Conservation (phyloP, 2,888 invertebrate species). For the Copidosoma aretas region DNA sequence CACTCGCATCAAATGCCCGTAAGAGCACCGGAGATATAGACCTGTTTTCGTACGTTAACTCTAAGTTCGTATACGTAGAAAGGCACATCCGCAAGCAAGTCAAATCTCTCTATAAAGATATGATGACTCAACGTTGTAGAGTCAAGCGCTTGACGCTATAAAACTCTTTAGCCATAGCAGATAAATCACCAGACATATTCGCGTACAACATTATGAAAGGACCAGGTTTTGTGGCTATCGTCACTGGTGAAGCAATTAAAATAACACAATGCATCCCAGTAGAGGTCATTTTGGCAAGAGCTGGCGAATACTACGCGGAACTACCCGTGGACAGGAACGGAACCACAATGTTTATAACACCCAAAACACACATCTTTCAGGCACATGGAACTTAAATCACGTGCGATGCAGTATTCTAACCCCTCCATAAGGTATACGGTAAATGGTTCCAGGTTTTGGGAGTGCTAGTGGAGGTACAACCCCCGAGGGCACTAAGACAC, state of each 20-base stretch:
- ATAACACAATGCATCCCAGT: conserved; percentile 47
- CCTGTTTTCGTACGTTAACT: conserved; percentile 43
- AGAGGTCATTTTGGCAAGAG: conserved; percentile 37
- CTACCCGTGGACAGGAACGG: too few relatives aligned
- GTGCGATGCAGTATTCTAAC: too few relatives aligned
- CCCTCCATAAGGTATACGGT: too few relatives aligned
- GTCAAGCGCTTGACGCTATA: conserved; percentile 46
- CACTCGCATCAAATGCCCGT: not conserved
- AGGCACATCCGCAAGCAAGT: conserved; percentile 43
- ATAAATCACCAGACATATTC: conserved; percentile 46
- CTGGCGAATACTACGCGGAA: conserved; percentile 41
- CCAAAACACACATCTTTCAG: too few relatives aligned
- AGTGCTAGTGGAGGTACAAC: too few relatives aligned
- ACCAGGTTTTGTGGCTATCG: conserved; percentile 46
- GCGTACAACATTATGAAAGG: conserved; percentile 44
- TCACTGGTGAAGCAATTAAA: conserved; percentile 48
- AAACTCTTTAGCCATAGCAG: conserved; percentile 44
- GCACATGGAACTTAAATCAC: too few relatives aligned
- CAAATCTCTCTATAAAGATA: conserved; percentile 42
- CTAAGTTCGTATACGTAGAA: conserved; percentile 49
- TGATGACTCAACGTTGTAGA: conserved; percentile 45
- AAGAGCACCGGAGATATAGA: conserved; percentile 38
- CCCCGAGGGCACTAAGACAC: too few relatives aligned
- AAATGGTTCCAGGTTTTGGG: too few relatives aligned
- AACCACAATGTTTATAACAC: too few relatives aligned